These are phyloP conservation scores for Syngnathus floridae DNA, from an alignment of 2,113 vertebrate genomes.

Conservation along the genomic window DNA sequence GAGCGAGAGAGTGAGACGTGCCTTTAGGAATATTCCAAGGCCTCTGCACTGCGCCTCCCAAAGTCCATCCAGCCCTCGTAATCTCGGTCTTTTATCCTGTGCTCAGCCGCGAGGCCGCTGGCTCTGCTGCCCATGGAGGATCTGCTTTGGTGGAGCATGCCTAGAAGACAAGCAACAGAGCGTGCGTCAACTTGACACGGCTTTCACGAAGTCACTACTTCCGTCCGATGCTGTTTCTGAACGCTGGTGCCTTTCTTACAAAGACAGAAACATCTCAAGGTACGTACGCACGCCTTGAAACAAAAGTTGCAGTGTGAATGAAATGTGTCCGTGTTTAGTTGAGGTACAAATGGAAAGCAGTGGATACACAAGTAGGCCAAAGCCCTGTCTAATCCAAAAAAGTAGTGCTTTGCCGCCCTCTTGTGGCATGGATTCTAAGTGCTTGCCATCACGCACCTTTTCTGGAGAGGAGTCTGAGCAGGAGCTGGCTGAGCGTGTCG, in stretches of 20 bases:
- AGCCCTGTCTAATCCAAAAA: background rate
- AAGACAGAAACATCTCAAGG: too few species aligned
- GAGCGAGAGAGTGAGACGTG: background rate
- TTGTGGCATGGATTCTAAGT: too few species aligned
- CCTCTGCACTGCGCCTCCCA: conserved; percentile 87
- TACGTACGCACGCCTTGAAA: too few species aligned
- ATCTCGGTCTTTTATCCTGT: conserved; percentile 94
- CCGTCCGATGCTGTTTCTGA: too few species aligned
- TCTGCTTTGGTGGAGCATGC: conserved; percentile 65
- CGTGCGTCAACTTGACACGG: background rate
- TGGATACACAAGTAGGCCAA: background rate
- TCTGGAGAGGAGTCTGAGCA: conserved; percentile 64
- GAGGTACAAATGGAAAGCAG: too few species aligned
- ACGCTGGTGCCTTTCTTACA: too few species aligned
- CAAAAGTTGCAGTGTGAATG: too few species aligned
- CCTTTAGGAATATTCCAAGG: conserved; percentile 83
- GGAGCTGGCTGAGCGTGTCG: conserved; percentile 59
- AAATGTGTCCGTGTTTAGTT: too few species aligned
- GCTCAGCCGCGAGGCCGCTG: conserved; percentile 72
- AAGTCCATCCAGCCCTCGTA: conserved; percentile 99
- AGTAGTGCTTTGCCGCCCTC: background rate
- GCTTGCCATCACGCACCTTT: conserved; percentile 58
- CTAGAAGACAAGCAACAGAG: conserved; percentile 26
- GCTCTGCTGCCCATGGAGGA: conserved; percentile 75
- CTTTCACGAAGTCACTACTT: background rate